Evolutionary conservation across 1,140 invertebrate species (phyloP), one percentile per base, ranked within the genome.

Genomic region (Saccostrea cuccullata): DNA sequence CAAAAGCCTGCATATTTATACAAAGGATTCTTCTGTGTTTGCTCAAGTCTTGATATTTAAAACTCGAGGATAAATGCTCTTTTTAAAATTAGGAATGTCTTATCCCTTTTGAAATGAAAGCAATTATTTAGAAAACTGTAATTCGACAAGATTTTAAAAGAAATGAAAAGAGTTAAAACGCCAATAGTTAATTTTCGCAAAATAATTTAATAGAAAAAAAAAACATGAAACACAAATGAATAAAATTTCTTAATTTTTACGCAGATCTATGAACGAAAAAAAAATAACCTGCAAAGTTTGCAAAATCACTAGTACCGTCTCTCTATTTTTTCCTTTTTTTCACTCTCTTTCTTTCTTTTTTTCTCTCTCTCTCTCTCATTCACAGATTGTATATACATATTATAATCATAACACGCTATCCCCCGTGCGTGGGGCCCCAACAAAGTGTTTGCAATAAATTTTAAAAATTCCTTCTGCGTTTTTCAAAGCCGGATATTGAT

Each of bases 1-100:
- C 70, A 77, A 77, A 77, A 77, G 70, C 26, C 26, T 77, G 70
- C 70, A 77, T 77, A 77, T 77, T 77, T 77, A 77, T 77, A 77
- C 70, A 77, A 77, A 77, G 30, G 70, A 77, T 77, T 64, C 70
- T 26, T 8, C 23, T 77, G 70, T 77, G 70, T 77, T 26, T 77
- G 8, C 70, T 77, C 70, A 77, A 77, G 70, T 30, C 70, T 12
- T 77, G 70, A 77, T 77, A 77, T 77, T 77, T 77, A 77, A 77
- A 77, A 30, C 70, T 77, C 70, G 23, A 36, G 70, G 70, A 77
- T 77, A 77, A 77, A 77, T 77, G 70, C 26, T 77, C 70, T 77
- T 77, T 77, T 77, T 77, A 77, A 77, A 77, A 30, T 77, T 13
- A 30, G 70, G 70, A 77, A 77, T 77, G 70, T 36, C 26, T 9